Conservation (phyloP, 2,113 vertebrate species). For the Saiga tatarica region DNA sequence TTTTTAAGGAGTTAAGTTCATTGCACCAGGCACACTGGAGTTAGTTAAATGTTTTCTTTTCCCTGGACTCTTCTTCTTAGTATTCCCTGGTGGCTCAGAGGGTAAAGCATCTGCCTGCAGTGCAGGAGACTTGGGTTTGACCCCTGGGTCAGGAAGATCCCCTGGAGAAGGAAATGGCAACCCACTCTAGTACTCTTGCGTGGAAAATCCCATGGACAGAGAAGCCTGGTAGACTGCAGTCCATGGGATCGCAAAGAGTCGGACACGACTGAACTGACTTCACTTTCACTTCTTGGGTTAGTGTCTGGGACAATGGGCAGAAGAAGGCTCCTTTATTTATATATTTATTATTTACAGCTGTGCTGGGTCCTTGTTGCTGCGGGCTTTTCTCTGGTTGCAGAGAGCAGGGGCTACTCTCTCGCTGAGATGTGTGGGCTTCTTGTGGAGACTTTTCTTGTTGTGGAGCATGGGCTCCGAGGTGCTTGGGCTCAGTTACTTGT, state of each 20-base stretch:
- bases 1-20: background rate
- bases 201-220: too few relatives aligned
- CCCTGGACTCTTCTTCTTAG: background rate
- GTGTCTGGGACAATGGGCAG: background rate
- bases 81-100: too few relatives aligned
- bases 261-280: too few relatives aligned
- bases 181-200: too few relatives aligned
- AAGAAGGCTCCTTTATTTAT: background rate
- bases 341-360: background rate
- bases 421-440: background rate
- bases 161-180: too few relatives aligned
- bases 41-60: background rate
- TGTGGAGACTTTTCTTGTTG: background rate
- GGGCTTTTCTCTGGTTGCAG: background rate
- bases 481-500: background rate
- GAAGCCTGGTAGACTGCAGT: too few relatives aligned
- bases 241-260: too few relatives aligned
- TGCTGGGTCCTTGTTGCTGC: background rate
- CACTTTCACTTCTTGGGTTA: background rate
- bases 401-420: background rate
- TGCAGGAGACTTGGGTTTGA: too few relatives aligned
- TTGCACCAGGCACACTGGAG: too few relatives aligned
- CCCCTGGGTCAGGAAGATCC: too few relatives aligned
- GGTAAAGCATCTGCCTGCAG: too few relatives aligned
- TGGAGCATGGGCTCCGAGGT: background rate